Percentiles rank a stretch among this genome's conserved stretches.
phyloP scores from a whole-genome alignment of 1,140 invertebrate genomes.

The Zaprionus vittiger region DNA sequence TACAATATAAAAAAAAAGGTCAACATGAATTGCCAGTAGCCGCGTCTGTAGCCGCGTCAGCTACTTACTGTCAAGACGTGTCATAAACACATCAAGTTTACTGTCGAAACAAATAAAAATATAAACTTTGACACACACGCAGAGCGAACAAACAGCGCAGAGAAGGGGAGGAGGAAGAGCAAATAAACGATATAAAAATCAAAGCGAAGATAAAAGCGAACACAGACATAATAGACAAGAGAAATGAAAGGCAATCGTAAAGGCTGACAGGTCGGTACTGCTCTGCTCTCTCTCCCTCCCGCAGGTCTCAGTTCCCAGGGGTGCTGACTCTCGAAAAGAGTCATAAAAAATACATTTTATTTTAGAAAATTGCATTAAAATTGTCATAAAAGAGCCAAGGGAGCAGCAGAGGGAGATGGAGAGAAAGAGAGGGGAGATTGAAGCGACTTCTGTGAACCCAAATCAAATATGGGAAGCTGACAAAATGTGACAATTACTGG shows the following conservation, averaged over 20 bases:
- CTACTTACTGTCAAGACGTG: slow-evolving; percentile 80
- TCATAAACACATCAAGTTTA: slow-evolving; percentile 83
- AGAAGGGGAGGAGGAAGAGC: slow-evolving; percentile 4
- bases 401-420: background rate
- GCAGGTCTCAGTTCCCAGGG: slow-evolving; percentile 45
- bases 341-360: slow-evolving; percentile 78
- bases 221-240: slow-evolving; percentile 49
- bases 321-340: slow-evolving; percentile 41
- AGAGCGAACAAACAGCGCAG: background rate
- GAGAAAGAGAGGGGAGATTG: background rate
- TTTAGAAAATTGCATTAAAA: slow-evolving; percentile 82
- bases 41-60: slow-evolving; percentile 55
- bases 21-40: slow-evolving; percentile 67
- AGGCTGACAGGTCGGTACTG: slow-evolving; percentile 26
- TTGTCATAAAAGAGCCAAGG: slow-evolving; percentile 63
- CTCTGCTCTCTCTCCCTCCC: slow-evolving; percentile 8
- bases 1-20: slow-evolving; percentile 62
- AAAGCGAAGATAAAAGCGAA: slow-evolving; percentile 61
- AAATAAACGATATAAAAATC: slow-evolving; percentile 66
- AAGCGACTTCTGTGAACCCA: slow-evolving; percentile 38
- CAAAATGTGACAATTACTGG: slow-evolving; percentile 76
- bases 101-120: slow-evolving; percentile 83
- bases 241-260: slow-evolving; percentile 52
- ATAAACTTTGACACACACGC: slow-evolving; percentile 76
- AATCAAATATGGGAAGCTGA: slow-evolving; percentile 76